Evolutionary conservation across 2,113 vertebrate genomes (phyloP).

Genomic region (Etheostoma spectabile): DNA sequence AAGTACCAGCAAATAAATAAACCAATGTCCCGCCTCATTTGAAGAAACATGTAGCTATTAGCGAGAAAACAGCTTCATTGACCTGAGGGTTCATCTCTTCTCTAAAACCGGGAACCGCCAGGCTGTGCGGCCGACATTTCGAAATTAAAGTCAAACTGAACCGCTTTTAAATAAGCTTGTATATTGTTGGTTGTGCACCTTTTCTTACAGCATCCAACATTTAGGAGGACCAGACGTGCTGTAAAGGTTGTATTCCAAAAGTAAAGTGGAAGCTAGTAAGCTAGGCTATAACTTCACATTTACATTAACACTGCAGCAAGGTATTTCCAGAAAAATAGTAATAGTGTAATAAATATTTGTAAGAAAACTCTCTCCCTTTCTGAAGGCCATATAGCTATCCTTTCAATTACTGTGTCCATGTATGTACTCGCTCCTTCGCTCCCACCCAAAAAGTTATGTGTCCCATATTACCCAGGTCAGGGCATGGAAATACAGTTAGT

Average conservation of each 20-base stretch:
- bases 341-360: not conserved
- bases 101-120: no score
- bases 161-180: not conserved
- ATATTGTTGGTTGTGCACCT: not conserved
- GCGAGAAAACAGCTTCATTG: not conserved
- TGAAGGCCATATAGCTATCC: not conserved
- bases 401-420: conserved; percentile 24
- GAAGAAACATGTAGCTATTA: not conserved
- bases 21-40: not conserved
- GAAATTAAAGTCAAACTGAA: not conserved
- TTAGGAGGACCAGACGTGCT: not conserved
- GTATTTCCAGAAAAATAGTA: not conserved
- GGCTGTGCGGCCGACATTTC: not conserved
- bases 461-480: conserved; percentile 40
- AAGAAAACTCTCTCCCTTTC: not conserved
- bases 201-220: not conserved
- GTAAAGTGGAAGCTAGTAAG: not conserved
- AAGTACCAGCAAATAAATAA: not conserved
- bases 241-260: not conserved
- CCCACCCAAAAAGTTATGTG: conserved; percentile 33
- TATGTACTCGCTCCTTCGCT: conserved; percentile 9
- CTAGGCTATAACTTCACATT: not conserved
- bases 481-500: conserved; percentile 34
- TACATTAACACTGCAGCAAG: not conserved
- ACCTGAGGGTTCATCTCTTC: not conserved